A percentile compares a stretch with the other conserved stretches of the same genome.
These are phyloP conservation scores for Prosopocoilus inquinatus DNA, from an alignment of 2,888 invertebrate species.

Conservation along the genomic window DNA sequence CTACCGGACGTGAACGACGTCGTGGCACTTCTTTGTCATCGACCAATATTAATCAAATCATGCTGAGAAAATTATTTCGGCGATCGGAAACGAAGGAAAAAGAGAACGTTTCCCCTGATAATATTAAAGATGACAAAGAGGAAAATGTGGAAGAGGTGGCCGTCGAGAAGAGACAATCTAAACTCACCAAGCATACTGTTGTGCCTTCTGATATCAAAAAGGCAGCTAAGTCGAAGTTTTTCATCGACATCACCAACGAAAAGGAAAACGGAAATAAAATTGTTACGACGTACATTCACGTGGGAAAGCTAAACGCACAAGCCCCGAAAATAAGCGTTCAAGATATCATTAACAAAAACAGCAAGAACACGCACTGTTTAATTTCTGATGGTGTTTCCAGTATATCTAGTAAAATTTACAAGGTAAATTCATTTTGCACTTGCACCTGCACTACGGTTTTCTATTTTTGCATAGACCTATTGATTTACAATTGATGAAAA, in stretches of 20 bases:
- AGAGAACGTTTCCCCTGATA: background rate
- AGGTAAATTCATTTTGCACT: no score
- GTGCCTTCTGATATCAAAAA: slow-evolving; percentile 29
- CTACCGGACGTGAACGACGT: no score
- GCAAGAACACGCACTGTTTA: background rate
- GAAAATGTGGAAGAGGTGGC: slow-evolving; percentile 2
- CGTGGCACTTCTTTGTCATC: no score
- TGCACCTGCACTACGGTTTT: no score
- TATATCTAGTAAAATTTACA: no score
- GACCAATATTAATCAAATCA: no score
- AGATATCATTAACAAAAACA: background rate
- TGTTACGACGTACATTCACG: no score
- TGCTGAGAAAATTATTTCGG: slow-evolving; percentile 1
- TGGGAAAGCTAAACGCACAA: no score
- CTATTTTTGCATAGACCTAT: no score
- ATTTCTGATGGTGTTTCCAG: no score
- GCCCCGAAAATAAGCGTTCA: no score
- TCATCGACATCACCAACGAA: background rate
- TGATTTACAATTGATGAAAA: no score
- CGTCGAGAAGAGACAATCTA: slow-evolving; percentile 17
- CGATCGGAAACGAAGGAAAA: slow-evolving; percentile 2
- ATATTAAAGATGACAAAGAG: slow-evolving; percentile 1
- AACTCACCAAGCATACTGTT: slow-evolving; percentile 30
- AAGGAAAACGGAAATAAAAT: background rate
- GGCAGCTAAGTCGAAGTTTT: slow-evolving; percentile 4